Percentiles rank a stretch among this genome's conserved stretches.
Conservation (phyloP, 1,140 invertebrate species). For the Pollicipes pollicipes region DNA sequence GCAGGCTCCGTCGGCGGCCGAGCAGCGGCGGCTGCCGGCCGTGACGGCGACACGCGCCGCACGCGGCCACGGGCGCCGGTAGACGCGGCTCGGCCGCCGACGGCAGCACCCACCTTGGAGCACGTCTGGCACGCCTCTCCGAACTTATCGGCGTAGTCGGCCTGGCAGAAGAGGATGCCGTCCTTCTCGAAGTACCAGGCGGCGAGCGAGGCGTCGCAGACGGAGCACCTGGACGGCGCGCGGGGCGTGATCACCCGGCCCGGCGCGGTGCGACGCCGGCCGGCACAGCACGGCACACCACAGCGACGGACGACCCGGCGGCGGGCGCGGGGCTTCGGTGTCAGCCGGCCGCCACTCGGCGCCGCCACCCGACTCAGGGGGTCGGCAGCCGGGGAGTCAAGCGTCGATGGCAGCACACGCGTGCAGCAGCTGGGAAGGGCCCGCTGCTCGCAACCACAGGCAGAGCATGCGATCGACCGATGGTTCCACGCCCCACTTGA, state of each 20-base stretch:
- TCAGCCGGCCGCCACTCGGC: not conserved
- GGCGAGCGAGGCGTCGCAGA: conserved; percentile 60
- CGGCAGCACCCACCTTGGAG: conserved; percentile 39
- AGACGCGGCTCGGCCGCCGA: too few species aligned
- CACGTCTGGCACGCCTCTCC: conserved; percentile 77
- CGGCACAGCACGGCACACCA: too few species aligned
- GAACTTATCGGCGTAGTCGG: conserved; percentile 73
- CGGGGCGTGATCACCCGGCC: too few species aligned
- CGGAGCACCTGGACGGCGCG: conserved; percentile 50
- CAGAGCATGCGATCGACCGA: too few species aligned
- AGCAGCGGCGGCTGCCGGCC: too few species aligned
- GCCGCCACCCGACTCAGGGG: not conserved
- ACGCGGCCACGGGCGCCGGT: too few species aligned
- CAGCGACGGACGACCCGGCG: too few species aligned
- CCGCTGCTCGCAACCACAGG: too few species aligned
- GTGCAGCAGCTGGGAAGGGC: too few species aligned
- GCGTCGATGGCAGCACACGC: conserved; percentile 4
- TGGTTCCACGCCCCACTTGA: too few species aligned
- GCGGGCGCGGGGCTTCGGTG: too few species aligned
- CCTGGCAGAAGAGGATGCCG: conserved; percentile 68
- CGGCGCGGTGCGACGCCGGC: not conserved
- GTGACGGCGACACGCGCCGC: not conserved
- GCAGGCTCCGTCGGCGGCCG: too few species aligned
- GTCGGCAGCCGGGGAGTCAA: conserved; percentile 8
- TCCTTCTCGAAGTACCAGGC: conserved; percentile 88